A percentile compares a stretch with the other conserved stretches of the same genome.
These are phyloP conservation scores for Eubucco bourcierii DNA, from an alignment of 2,113 vertebrate genomes.

Conservation along the genomic window DNA sequence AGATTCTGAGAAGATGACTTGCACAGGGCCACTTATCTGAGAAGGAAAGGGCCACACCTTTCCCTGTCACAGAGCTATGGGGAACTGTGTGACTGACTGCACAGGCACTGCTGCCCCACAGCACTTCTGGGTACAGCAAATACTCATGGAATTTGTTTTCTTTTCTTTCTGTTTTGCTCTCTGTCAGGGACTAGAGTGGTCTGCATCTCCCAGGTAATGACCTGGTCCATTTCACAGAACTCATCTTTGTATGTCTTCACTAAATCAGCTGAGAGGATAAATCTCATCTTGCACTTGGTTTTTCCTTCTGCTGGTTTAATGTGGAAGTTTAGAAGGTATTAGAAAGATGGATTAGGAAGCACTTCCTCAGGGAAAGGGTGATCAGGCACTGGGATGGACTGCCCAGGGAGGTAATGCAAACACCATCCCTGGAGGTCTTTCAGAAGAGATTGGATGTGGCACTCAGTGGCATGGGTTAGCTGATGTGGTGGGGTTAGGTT, in stretches of 20 bases:
- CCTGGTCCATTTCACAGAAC: not conserved
- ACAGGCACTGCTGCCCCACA: not conserved
- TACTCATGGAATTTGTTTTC: not conserved
- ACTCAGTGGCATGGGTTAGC: too few relatives aligned
- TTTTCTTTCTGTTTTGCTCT: not conserved
- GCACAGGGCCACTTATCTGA: not conserved
- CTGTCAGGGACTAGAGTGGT: not conserved
- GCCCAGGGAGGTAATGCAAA: too few relatives aligned
- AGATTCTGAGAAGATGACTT: not conserved
- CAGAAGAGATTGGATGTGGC: too few relatives aligned
- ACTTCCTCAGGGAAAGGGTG: too few relatives aligned
- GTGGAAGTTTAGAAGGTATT: not conserved
- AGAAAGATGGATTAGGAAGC: too few relatives aligned
- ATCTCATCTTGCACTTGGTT: not conserved
- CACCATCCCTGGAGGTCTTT: too few relatives aligned
- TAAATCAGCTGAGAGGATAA: not conserved
- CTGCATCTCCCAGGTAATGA: not conserved
- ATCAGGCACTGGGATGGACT: too few relatives aligned
- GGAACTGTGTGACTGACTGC: not conserved
- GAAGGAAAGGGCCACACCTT: not conserved
- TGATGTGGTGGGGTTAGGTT: too few relatives aligned
- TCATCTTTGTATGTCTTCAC: not conserved
- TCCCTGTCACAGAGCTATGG: not conserved
- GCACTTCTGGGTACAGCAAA: not conserved
- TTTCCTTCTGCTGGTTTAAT: not conserved